Conservation (phyloP, 1,140 invertebrate genomes). For the Neoseiulus cucumeris region DNA sequence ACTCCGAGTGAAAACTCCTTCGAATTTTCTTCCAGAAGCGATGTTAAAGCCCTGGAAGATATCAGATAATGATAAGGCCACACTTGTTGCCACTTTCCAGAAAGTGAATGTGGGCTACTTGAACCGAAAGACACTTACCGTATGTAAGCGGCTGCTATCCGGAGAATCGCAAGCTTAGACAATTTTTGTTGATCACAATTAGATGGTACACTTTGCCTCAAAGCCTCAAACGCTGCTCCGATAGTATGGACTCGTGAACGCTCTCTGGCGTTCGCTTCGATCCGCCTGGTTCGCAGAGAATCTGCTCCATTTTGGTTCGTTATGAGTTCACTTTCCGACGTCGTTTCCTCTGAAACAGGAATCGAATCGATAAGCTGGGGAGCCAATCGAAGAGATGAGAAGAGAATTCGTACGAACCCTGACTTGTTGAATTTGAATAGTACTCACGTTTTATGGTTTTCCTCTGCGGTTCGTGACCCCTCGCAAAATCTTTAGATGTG, state of each 20-base stretch:
- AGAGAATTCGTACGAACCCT: no score
- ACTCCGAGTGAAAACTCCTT: neutral
- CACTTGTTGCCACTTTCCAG: neutral
- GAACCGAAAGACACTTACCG: conserved; percentile 17
- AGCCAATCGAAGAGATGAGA: no score
- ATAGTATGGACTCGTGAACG: conserved; percentile 79
- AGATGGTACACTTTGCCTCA: conserved; percentile 58
- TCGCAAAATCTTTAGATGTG: no score
- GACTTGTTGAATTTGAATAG: no score
- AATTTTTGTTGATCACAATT: conserved; percentile 82
- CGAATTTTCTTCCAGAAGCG: neutral
- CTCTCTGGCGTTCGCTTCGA: conserved; percentile 81
- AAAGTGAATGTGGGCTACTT: neutral
- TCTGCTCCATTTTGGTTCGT: neutral
- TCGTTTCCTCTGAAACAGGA: no score
- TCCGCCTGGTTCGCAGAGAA: conserved; percentile 45
- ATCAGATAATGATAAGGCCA: neutral
- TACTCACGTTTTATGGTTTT: no score
- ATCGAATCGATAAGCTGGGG: no score
- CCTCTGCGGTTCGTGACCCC: no score
- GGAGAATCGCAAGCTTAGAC: conserved; percentile 68
- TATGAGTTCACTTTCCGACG: no score
- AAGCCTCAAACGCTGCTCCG: conserved; percentile 74
- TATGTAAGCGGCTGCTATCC: conserved; percentile 76
- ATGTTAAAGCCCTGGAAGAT: neutral